phyloP scores from a whole-genome alignment of 2,888 invertebrate genomes.

The Pollenia angustigena region DNA sequence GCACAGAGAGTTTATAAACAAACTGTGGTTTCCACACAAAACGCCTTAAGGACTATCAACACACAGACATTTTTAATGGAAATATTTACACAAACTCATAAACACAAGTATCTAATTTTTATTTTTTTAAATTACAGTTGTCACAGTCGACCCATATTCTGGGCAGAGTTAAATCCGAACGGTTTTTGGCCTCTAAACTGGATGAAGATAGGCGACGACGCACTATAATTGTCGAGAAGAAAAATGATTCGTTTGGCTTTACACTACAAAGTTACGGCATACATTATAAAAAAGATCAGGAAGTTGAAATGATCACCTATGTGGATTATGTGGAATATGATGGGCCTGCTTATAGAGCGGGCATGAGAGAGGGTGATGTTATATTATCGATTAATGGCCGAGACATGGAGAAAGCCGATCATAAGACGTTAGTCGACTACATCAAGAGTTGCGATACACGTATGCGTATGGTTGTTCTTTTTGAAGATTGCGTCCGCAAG shows the following conservation, averaged over 20 bases:
- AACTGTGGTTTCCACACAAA: neutral
- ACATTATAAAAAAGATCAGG: conserved; percentile 96
- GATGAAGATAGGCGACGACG: conserved; percentile 94
- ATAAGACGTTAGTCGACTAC: conserved; percentile 95
- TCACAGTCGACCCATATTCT: conserved; percentile 86
- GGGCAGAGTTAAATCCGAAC: conserved; percentile 90
- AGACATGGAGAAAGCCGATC: conserved; percentile 97
- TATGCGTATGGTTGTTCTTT: conserved; percentile 98
- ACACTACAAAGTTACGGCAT: conserved; percentile 99
- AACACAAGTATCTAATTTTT: neutral
- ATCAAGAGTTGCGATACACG: conserved; percentile 95
- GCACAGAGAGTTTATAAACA: neutral
- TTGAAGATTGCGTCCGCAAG: conserved; percentile 98
- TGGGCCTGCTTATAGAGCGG: conserved; percentile 95
- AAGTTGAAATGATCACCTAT: conserved; percentile 98
- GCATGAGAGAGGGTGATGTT: conserved; percentile 98
- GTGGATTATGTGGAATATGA: conserved; percentile 97
- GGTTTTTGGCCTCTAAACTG: conserved; percentile 88
- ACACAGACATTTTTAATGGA: neutral
- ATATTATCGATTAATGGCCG: conserved; percentile 98
- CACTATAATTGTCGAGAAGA: conserved; percentile 96
- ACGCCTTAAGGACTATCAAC: conserved; percentile 22
- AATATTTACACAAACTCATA: neutral
- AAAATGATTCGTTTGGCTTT: conserved; percentile 96
- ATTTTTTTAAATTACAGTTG: conserved; percentile 70